Evolutionary conservation across 2,113 vertebrate genomes (phyloP).

Genomic region (Corythaixoides concolor): DNA sequence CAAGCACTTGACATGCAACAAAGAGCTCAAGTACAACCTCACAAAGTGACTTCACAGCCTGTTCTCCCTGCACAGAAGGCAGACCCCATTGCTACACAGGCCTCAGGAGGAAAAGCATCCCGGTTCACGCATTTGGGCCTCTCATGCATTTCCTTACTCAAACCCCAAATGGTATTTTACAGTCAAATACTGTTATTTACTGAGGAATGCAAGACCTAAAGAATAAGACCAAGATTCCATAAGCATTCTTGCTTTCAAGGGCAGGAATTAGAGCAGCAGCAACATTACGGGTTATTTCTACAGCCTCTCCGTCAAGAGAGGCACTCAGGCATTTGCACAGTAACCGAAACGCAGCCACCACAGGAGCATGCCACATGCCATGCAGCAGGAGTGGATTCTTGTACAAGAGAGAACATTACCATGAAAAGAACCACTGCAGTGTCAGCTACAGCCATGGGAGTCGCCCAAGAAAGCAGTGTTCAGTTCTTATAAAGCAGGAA

Average conservation of each 20-base stretch:
- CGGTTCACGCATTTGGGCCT: neutral
- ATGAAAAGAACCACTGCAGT: neutral
- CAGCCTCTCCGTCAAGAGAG: neutral
- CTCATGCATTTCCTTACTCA: neutral
- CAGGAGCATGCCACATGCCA: accelerated
- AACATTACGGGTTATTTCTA: neutral
- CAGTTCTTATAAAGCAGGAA: neutral
- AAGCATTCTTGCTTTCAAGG: constrained; percentile 40
- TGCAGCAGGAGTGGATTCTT: neutral
- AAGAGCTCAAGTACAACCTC: neutral
- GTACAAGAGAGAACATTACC: neutral
- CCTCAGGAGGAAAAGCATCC: neutral
- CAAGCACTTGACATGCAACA: neutral
- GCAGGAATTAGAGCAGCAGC: constrained; percentile 12
- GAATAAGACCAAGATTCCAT: constrained; percentile 21
- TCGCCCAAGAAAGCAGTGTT: neutral
- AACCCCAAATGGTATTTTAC: constrained; percentile 32
- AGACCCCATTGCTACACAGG: neutral
- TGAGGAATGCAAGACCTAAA: constrained; percentile 53
- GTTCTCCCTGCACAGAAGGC: neutral
- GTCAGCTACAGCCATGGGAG: accelerated
- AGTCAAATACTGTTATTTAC: constrained; percentile 56
- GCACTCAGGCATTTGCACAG: neutral
- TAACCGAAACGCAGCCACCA: neutral
- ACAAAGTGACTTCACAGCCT: neutral